Base-by-base conservation (phyloP, 2,888 invertebrate species). In the Petrophora chlorosata region DNA sequence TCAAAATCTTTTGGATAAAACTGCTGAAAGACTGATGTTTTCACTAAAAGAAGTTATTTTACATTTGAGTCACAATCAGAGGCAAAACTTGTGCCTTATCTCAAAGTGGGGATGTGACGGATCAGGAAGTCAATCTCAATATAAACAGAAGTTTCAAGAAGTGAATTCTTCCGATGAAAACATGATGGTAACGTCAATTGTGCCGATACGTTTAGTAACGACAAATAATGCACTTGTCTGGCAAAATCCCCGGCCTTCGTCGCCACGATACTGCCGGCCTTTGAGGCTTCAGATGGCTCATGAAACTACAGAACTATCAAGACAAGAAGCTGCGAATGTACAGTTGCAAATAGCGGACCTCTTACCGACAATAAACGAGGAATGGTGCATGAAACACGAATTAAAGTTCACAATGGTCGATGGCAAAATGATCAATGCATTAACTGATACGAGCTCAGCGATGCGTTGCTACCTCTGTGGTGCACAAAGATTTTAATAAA, bases 361-460 rank as follows among this genome's bases (percentile, higher is more conserved):
- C 3, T 3, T 17, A 5, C 17, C 17, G 3, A 17, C 26, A 17
- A 42, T 5, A 34, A 47, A 14, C 1, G 23, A 25, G n/a, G n/a
- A 25, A 25, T 2, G n/a, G n/a, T n/a, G n/a, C n/a, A n/a, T 25
- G 8, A 25, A 25, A 25, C 23, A 25, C 9, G n/a, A 25, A 3
- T n/a, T 25, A 3, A 34, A 38, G 39, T 22, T 56, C 28, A 56
- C 59, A 1, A 61, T 61, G 58, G 43, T 56, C 2, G 56, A 56
- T 38, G 61, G 59, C 7, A 59, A 62, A 40, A 46, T 56, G 19
- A 39, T 47, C 13, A 62, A 60, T 40, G 52, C 59, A 5, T 7
- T 49, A 10, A 60, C 59, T 8, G 13, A 52, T 14, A 59, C 56
- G 1, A 38, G 17, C 43, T 19, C 19, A 19, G 19, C 19, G 4